These are phyloP conservation scores for Phenacoccus solenopsis DNA, from an alignment of 1,140 invertebrate genomes.

Conservation along the genomic window DNA sequence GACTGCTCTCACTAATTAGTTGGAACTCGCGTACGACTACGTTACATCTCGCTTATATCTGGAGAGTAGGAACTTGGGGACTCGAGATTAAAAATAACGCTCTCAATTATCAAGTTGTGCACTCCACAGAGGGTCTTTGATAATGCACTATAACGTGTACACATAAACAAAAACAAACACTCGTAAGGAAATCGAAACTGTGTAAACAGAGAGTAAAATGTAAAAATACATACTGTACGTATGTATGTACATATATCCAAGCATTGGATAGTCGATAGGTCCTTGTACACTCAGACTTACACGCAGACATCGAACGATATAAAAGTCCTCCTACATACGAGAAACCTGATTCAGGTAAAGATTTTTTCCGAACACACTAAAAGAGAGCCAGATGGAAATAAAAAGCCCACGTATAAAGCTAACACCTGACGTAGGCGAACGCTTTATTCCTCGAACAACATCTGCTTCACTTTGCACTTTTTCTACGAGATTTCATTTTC, in stretches of 20 bases:
- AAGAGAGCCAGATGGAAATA: background rate
- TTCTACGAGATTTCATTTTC: background rate
- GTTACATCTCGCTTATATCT: too few relatives aligned
- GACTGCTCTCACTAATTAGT: too few relatives aligned
- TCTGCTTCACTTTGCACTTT: constrained; percentile 1
- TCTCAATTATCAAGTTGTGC: too few relatives aligned
- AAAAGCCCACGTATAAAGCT: background rate
- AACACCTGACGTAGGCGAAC: background rate
- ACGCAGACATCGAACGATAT: too few relatives aligned
- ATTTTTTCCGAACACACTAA: background rate
- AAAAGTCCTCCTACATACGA: background rate
- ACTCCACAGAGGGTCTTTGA: too few relatives aligned
- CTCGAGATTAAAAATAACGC: too few relatives aligned
- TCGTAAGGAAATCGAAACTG: background rate
- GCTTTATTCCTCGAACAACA: background rate
- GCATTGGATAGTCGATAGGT: too few relatives aligned
- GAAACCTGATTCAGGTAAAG: background rate
- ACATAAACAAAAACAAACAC: background rate
- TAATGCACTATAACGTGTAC: too few relatives aligned
- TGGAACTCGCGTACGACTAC: too few relatives aligned
- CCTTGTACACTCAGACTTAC: background rate
- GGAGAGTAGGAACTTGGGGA: too few relatives aligned
- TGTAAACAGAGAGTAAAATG: background rate
- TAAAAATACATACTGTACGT: too few relatives aligned
- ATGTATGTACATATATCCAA: too few relatives aligned